Evolutionary conservation across 2,113 vertebrate genomes (phyloP), one percentile per base, ranked within the genome.

Genomic region (Tylochromis polylepis): DNA sequence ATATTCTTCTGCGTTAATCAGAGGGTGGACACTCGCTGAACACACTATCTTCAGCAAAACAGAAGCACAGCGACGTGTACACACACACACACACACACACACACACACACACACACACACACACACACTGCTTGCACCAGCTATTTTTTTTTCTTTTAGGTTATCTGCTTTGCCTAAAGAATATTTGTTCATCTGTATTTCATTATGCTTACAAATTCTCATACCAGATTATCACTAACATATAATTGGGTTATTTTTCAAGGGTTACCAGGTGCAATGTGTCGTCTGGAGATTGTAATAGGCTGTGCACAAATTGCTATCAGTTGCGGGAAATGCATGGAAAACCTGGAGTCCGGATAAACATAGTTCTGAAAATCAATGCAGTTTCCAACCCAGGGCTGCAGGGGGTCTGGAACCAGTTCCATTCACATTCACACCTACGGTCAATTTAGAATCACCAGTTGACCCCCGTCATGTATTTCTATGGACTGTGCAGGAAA

Each of bases 1-100:
- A 94, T 92, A 92, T 94, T 92, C 51, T 93, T 89, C 83, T 41
- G 70, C 55, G 80, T 79, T 92, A 92, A 93, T 91, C 88, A 89
- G 77, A 88, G 43, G 36, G 55, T 16, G 88, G 85, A 90, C 91
- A 60, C 60, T 84, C 34, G 4, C 67, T 27, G 79, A 89, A 5
- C 81, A 12, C 81, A 22, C 36, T 62, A 65, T 82, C 65, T 84
- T 55, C 9, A 65, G 80, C 31, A 7, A 55, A 78, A 80, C 81
- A 87, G 79, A 75, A 65, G 77, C 79, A 31, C 60, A 43, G 84
- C 9, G 16, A 27, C 3, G 59, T 20, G 58, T 38, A n/a, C 6
- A 27, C 11, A 22, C 34, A 70, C 53, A 34, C 53, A 16, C 29
- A n/a, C 6, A 27, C 11, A 22, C 34, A 70, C 53, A 34, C 53